A percentile compares a stretch with the other conserved stretches of the same genome.
Evolutionary conservation across 1,140 invertebrate genomes (phyloP).

Genomic region (Scylla paramamosain): DNA sequence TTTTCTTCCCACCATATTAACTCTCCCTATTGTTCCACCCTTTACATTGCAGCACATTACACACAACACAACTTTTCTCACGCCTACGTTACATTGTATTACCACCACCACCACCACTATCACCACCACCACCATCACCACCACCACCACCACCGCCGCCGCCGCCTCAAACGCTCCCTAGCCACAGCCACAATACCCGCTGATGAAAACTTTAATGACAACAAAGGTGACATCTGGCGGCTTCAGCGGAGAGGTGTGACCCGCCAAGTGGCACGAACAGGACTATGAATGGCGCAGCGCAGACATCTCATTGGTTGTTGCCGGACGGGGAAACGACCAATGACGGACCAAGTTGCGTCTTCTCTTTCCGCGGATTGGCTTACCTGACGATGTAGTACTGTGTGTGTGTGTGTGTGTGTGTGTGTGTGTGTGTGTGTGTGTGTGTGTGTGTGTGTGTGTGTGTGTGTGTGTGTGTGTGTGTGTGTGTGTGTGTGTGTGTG

Average conservation of each 20-base stretch:
- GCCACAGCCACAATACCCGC: background rate
- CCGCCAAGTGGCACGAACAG: background rate
- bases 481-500: too few relatives aligned
- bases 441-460: too few relatives aligned
- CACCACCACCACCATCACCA: background rate
- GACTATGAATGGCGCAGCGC: background rate
- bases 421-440: too few relatives aligned
- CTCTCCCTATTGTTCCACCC: too few relatives aligned
- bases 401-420: background rate
- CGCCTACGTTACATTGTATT: background rate
- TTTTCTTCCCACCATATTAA: too few relatives aligned
- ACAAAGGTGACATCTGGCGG: background rate
- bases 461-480: too few relatives aligned
- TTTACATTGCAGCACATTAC: too few relatives aligned
- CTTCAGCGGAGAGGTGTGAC: background rate
- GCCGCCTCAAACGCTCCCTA: background rate
- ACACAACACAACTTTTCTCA: background rate
- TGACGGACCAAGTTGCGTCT: background rate
- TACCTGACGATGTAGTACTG: too few relatives aligned
- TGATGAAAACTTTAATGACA: conserved; percentile 14
- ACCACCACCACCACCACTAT: background rate
- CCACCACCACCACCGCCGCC: background rate
- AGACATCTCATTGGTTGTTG: background rate
- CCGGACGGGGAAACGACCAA: background rate
- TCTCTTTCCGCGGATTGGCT: background rate